Percentiles rank a stretch among this genome's conserved stretches.
phyloP scores from a whole-genome alignment of 1,140 invertebrate genomes.

The Polyergus mexicanus region DNA sequence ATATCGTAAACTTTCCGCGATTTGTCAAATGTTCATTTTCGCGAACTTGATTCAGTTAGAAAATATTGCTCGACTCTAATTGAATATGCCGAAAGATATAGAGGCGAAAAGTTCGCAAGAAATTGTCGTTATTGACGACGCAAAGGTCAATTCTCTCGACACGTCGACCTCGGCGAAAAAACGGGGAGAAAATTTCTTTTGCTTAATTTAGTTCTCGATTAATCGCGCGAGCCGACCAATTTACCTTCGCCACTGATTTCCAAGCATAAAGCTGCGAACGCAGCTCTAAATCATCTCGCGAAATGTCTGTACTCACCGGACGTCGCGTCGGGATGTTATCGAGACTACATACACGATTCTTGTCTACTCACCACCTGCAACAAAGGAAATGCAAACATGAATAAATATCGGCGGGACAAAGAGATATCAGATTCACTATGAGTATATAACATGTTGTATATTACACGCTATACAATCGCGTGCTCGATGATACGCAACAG shows the following conservation, averaged over 20 bases:
- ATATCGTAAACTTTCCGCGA: not conserved
- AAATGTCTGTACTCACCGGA: constrained; percentile 9
- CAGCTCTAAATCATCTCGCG: constrained; percentile 15
- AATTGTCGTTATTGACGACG: constrained; percentile 13
- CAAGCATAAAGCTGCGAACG: not conserved
- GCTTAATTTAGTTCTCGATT: constrained; percentile 22
- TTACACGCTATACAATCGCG: constrained; percentile 53
- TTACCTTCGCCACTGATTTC: constrained; percentile 23
- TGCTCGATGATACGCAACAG: constrained; percentile 55
- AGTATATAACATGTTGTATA: constrained; percentile 39
- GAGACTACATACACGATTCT: not conserved
- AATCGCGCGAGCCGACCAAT: constrained; percentile 4
- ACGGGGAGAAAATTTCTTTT: constrained; percentile 8
- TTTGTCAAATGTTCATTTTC: constrained; percentile 30
- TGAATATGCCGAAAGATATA: constrained; percentile 21
- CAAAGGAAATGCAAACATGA: constrained; percentile 61
- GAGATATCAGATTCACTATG: constrained; percentile 43
- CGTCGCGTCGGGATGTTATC: constrained; percentile 15
- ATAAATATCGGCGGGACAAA: constrained; percentile 34
- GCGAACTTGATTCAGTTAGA: not conserved
- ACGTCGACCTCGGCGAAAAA: not conserved
- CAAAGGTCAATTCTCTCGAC: constrained; percentile 24
- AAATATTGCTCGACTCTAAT: constrained; percentile 52
- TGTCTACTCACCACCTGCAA: constrained; percentile 55
- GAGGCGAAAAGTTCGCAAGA: constrained; percentile 13